A percentile compares a stretch with the other conserved stretches of the same genome.
Evolutionary conservation across 2,888 invertebrate genomes (phyloP).

Genomic region (Punctoribates punctum): DNA sequence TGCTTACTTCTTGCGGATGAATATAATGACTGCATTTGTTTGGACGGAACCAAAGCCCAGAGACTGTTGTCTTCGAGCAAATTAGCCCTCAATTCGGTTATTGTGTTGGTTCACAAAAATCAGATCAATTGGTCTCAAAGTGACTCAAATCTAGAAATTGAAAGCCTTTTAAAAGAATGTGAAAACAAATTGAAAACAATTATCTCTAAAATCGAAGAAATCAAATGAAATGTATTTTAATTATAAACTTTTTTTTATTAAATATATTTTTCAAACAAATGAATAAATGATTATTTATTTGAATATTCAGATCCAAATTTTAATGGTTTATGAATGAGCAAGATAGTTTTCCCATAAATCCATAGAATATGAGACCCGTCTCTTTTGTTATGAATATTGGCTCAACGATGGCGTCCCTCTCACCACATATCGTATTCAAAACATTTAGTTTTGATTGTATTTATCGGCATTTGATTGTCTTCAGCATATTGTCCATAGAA

Average conservation of each 20-base stretch:
- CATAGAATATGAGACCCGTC: too few relatives aligned
- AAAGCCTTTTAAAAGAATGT: neutral
- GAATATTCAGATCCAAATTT: neutral
- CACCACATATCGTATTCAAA: too few relatives aligned
- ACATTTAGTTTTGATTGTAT: too few relatives aligned
- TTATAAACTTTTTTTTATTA: neutral
- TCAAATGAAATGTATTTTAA: neutral
- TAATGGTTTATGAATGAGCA: too few relatives aligned
- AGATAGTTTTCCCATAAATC: too few relatives aligned
- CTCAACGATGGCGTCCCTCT: too few relatives aligned
- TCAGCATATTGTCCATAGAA: too few relatives aligned
- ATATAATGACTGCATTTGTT: conserved; percentile 12
- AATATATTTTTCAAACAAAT: neutral
- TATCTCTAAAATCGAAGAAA: neutral
- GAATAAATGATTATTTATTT: neutral
- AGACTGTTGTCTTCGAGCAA: conserved; percentile 20
- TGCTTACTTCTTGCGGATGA: conserved; percentile 34
- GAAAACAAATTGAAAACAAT: neutral
- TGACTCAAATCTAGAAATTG: neutral
- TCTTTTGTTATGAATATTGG: too few relatives aligned
- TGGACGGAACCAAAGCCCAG: neutral
- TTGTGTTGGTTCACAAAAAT: conserved; percentile 12
- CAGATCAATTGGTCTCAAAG: neutral
- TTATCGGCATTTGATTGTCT: too few relatives aligned
- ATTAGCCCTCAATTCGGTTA: conserved; percentile 47